Percentiles rank a stretch among this genome's conserved stretches.
Conservation (phyloP, 2,888 invertebrate genomes). For the Allygus modestus region DNA sequence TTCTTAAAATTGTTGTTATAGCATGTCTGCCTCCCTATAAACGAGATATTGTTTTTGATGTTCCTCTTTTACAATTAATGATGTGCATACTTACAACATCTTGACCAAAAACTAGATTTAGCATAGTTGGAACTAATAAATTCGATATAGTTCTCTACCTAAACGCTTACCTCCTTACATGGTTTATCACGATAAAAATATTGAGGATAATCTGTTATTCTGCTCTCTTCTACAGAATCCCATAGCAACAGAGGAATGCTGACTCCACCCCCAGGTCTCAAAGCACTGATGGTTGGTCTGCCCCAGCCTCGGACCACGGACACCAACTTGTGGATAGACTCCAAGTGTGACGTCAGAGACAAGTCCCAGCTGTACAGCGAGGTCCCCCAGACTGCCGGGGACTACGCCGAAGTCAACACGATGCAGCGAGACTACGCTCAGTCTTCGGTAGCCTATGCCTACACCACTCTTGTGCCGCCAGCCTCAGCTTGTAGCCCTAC, state of each 20-base stretch:
- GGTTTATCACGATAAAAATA: too few relatives aligned
- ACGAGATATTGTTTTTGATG: too few relatives aligned
- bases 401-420: conserved; percentile 80
- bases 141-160: too few relatives aligned
- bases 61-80: too few relatives aligned
- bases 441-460: conserved; percentile 92
- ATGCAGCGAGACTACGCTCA: conserved; percentile 76
- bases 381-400: conserved; percentile 74
- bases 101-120: too few relatives aligned
- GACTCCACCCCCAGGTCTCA: conserved; percentile 80
- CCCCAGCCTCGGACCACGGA: conserved; percentile 77
- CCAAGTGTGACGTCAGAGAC: conserved; percentile 70
- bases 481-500: background rate
- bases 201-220: background rate
- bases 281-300: conserved; percentile 77
- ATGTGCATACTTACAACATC: too few relatives aligned
- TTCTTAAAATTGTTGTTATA: too few relatives aligned
- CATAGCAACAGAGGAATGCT: conserved; percentile 80
- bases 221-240: conserved; percentile 74
- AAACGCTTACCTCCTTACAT: too few relatives aligned
- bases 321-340: conserved; percentile 80
- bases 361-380: conserved; percentile 47
- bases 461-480: conserved; percentile 85
- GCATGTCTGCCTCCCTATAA: too few relatives aligned
- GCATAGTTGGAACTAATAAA: too few relatives aligned